These are phyloP conservation scores for Sapayoa aenigma DNA, from an alignment of 2,113 vertebrate genomes.

Conservation along the genomic window DNA sequence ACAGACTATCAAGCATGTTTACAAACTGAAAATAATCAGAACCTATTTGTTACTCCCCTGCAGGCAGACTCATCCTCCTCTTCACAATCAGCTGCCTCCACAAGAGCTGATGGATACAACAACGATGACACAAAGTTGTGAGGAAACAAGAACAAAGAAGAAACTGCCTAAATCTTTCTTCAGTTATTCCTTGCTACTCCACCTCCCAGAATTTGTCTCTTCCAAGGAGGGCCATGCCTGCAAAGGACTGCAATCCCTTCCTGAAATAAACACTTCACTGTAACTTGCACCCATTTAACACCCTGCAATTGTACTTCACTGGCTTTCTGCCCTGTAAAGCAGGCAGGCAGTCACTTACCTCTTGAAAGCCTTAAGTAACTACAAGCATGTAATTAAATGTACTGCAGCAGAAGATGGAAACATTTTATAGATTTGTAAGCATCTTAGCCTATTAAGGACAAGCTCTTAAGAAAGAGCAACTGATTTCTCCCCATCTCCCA, in stretches of 20 bases:
- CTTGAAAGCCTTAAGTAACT: background rate
- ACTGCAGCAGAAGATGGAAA: background rate
- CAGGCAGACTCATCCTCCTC: constrained; percentile 70
- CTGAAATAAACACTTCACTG: background rate
- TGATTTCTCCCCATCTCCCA: background rate
- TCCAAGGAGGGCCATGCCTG: background rate
- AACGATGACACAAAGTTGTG: constrained; percentile 66
- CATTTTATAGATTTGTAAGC: background rate
- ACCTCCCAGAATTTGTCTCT: background rate
- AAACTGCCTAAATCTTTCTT: background rate
- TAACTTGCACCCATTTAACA: background rate
- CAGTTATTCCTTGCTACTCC: background rate
- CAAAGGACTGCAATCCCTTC: background rate
- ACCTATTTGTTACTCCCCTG: background rate
- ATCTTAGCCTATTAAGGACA: background rate
- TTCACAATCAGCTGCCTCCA: constrained; percentile 58
- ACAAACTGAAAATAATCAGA: constrained; percentile 3
- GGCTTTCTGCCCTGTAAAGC: background rate
- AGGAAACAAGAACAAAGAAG: constrained; percentile 6
- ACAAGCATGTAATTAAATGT: background rate
- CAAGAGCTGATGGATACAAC: background rate
- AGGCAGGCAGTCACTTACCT: background rate
- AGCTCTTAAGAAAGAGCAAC: constrained; percentile 24
- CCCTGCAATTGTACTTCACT: background rate
- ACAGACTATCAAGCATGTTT: background rate